These are phyloP conservation scores for Colossoma macropomum DNA, from an alignment of 2,113 vertebrate genomes.

Conservation along the genomic window DNA sequence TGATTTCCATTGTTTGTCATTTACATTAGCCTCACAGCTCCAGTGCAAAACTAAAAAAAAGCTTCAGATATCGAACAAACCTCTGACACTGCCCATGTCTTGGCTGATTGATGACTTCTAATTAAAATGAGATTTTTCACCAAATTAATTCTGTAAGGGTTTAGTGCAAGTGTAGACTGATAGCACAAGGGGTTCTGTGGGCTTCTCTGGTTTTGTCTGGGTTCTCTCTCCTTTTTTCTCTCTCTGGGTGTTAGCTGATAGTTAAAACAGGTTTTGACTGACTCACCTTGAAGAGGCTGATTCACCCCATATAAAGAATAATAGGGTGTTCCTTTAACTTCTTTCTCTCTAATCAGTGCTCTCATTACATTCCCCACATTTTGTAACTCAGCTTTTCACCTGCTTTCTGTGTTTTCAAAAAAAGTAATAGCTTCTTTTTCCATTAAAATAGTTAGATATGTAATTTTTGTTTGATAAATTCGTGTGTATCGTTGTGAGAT, in stretches of 20 bases:
- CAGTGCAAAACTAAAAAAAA: no score
- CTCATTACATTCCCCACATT: neutral
- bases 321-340: neutral
- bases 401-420: neutral
- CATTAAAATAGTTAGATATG: slow-evolving; percentile 30
- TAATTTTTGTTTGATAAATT: slow-evolving; percentile 3
- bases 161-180: no score
- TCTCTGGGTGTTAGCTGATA: slow-evolving; percentile 39
- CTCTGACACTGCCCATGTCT: no score
- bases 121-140: no score
- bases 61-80: no score
- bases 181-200: neutral
- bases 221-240: slow-evolving; percentile 18
- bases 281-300: slow-evolving; percentile 30
- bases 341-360: neutral
- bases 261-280: slow-evolving; percentile 31
- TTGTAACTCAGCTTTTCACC: neutral
- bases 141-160: no score
- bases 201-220: neutral
- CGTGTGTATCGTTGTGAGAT: no score
- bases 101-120: no score
- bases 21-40: no score
- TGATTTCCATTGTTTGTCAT: no score
- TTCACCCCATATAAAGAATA: slow-evolving; percentile 11
- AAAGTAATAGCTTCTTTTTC: neutral